Evolutionary conservation across 2,888 invertebrate genomes (phyloP).

Genomic region (Drosophila parthenogenetica): DNA sequence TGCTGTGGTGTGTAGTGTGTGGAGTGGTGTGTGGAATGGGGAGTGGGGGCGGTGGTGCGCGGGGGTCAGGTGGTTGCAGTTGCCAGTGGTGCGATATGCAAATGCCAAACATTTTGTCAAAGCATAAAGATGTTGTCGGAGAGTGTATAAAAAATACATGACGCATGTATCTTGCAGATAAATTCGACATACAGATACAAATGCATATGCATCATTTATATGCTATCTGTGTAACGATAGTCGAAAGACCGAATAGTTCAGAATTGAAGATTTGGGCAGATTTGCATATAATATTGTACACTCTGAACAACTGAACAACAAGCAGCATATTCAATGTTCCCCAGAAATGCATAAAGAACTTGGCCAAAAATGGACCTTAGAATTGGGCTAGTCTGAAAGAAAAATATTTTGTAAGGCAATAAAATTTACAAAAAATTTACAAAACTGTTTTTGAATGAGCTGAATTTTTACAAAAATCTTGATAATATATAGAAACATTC

Average conservation of each 20-base stretch:
- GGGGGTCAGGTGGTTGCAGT: conserved; percentile 18
- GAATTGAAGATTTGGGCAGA: conserved; percentile 42
- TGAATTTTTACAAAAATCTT: too few species aligned
- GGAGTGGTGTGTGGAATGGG: background rate
- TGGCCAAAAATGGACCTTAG: background rate
- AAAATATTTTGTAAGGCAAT: background rate
- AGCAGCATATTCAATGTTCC: conserved; percentile 33
- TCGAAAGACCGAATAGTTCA: conserved; percentile 35
- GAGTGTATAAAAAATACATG: conserved; percentile 75
- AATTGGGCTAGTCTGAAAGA: background rate
- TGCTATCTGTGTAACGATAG: conserved; percentile 18
- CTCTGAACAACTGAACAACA: conserved; percentile 1
- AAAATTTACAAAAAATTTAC: background rate
- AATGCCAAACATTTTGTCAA: conserved; percentile 76
- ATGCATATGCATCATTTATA: conserved; percentile 72
- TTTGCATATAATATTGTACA: conserved; percentile 8
- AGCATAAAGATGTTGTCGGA: conserved; percentile 76
- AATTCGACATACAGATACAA: conserved; percentile 42
- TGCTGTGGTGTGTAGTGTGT: background rate
- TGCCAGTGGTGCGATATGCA: conserved; percentile 62
- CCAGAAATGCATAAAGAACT: conserved; percentile 3
- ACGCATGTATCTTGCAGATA: conserved; percentile 60
- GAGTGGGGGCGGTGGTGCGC: background rate
- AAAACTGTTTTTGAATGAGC: too few species aligned
- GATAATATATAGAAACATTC: too few species aligned